phyloP scores from a whole-genome alignment of 1,140 invertebrate genomes.

The Bombus impatiens region DNA sequence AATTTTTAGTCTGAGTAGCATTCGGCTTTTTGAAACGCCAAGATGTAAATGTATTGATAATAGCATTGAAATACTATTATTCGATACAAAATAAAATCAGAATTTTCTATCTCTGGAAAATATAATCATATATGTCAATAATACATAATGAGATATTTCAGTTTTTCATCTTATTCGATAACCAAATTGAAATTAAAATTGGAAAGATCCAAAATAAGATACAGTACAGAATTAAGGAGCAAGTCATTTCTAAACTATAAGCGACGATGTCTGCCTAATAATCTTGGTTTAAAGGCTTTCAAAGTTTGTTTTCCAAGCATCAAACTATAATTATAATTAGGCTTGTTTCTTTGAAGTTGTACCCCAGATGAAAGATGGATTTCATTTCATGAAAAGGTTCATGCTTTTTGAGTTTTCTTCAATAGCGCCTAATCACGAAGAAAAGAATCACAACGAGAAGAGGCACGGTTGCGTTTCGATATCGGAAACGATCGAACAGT shows the following conservation, averaged over 20 bases:
- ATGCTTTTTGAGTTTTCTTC: not conserved
- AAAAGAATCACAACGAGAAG: not conserved
- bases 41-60: too few species aligned
- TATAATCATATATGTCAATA: too few species aligned
- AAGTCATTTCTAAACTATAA: too few species aligned
- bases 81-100: too few species aligned
- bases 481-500: not conserved
- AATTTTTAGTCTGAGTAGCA: too few species aligned
- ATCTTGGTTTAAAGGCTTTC: not conserved
- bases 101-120: too few species aligned
- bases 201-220: not conserved
- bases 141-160: too few species aligned
- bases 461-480: not conserved
- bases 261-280: too few species aligned
- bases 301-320: not conserved
- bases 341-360: not conserved
- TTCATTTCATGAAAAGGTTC: not conserved
- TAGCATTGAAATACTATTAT: too few species aligned
- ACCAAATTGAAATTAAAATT: not conserved
- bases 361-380: not conserved
- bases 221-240: not conserved
- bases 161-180: not conserved
- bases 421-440: not conserved
- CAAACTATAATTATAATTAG: not conserved
- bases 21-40: too few species aligned